Evolutionary conservation across 2,797 vertebrate species (phyloP).

Genomic region (Rallus crepitans): DNA sequence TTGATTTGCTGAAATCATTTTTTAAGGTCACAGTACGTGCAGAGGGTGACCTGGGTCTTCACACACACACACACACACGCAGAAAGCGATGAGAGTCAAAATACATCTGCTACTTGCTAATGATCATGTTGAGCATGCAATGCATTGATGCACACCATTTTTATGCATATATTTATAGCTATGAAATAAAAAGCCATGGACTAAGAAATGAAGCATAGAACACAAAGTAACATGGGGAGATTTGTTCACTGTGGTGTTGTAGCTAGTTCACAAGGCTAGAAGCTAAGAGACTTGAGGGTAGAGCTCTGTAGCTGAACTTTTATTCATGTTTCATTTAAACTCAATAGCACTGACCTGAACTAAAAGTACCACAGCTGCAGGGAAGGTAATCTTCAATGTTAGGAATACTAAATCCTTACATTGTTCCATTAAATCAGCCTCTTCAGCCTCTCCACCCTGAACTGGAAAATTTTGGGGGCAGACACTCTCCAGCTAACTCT

Average conservation of each 20-base stretch:
- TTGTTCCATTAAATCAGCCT: not conserved
- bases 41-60: not conserved
- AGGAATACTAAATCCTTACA: not conserved
- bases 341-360: not conserved
- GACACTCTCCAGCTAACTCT: not conserved
- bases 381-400: conserved; percentile 21
- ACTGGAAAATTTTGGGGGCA: not conserved
- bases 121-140: not conserved
- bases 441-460: not conserved
- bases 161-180: not conserved
- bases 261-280: not conserved
- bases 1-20: conserved; percentile 66
- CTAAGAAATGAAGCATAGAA: not conserved
- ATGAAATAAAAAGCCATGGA: not conserved
- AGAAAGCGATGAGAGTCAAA: not conserved
- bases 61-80: too few species aligned
- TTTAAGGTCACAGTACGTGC: not conserved
- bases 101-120: not conserved
- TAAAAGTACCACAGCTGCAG: not conserved
- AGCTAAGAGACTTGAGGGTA: not conserved
- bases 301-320: conserved; percentile 1
- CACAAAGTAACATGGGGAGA: not conserved
- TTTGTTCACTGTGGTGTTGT: not conserved
- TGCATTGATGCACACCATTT: not conserved
- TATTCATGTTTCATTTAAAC: conserved; percentile 13